These are phyloP conservation scores for Fragum sueziense DNA, from an alignment of 2,888 invertebrate species.

Conservation along the genomic window DNA sequence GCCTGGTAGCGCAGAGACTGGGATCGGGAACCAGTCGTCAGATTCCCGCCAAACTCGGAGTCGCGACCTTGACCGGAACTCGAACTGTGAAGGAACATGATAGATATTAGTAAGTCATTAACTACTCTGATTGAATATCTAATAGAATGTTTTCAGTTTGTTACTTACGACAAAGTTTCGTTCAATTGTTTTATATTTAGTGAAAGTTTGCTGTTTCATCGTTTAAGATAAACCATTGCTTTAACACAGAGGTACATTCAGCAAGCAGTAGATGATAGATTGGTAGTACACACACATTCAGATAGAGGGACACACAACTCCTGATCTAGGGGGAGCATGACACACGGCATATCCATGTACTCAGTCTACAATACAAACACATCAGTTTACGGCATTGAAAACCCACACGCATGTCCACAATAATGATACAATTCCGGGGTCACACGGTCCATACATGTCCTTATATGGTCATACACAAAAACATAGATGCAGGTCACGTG, in stretches of 20 bases:
- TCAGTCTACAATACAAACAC: slow-evolving; percentile 3
- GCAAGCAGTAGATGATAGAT: neutral
- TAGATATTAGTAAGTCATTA: slow-evolving; percentile 17
- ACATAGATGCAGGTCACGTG: slow-evolving; percentile 10
- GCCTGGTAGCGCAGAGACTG: slow-evolving; percentile 66
- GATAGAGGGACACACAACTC: neutral
- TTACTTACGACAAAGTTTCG: neutral
- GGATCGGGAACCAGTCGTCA: slow-evolving; percentile 53
- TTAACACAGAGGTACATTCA: neutral
- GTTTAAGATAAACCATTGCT: neutral
- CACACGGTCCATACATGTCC: neutral
- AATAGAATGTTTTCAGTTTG: neutral
- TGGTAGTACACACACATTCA: neutral
- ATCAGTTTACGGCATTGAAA: neutral
- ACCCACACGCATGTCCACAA: neutral
- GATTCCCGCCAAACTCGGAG: slow-evolving; percentile 60
- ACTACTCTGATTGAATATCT: no score
- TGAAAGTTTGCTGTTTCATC: no score
- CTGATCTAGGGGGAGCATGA: neutral
- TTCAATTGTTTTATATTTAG: no score
- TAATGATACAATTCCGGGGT: neutral
- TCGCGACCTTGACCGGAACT: slow-evolving; percentile 69
- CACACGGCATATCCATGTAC: neutral
- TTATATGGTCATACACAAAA: neutral
- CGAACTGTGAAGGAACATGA: slow-evolving; percentile 68